Conservation (phyloP, 2,888 invertebrate genomes). For the Cremastobaeus sp. region DNA sequence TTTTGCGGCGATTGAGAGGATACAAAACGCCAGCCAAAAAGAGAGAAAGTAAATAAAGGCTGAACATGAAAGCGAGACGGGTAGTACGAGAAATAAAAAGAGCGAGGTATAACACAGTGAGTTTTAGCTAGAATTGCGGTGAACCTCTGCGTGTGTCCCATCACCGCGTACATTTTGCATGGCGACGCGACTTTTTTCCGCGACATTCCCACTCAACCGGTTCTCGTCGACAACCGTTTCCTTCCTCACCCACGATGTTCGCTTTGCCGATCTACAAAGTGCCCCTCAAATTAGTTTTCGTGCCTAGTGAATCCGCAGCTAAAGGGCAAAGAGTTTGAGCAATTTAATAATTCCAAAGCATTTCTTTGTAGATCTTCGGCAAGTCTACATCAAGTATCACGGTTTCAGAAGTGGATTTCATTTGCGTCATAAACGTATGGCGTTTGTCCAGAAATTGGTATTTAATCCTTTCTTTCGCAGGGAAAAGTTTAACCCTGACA, state of each 20-base stretch:
- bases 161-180: conserved; percentile 65
- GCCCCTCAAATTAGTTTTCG: conserved; percentile 26
- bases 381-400: too few species aligned
- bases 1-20: conserved; percentile 68
- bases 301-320: background rate
- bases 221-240: conserved; percentile 61
- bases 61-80: conserved; percentile 22
- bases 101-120: conserved; percentile 55
- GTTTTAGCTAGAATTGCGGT: conserved; percentile 73
- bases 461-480: conserved; percentile 80
- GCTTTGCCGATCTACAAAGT: conserved; percentile 23
- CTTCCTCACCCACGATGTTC: conserved; percentile 34
- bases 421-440: conserved; percentile 2
- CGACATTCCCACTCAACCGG: conserved; percentile 63
- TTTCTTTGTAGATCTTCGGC: too few species aligned
- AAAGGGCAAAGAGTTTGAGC: background rate
- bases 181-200: conserved; percentile 64
- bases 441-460: conserved; percentile 23
- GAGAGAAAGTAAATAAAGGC: conserved; percentile 26
- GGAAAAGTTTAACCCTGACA: conserved; percentile 97
- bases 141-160: conserved; percentile 69
- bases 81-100: conserved; percentile 55
- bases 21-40: conserved; percentile 53
- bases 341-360: too few species aligned
- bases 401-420: background rate